These are phyloP conservation scores for Tiliacea citrago DNA, from an alignment of 2,888 invertebrate species.

Conservation along the genomic window DNA sequence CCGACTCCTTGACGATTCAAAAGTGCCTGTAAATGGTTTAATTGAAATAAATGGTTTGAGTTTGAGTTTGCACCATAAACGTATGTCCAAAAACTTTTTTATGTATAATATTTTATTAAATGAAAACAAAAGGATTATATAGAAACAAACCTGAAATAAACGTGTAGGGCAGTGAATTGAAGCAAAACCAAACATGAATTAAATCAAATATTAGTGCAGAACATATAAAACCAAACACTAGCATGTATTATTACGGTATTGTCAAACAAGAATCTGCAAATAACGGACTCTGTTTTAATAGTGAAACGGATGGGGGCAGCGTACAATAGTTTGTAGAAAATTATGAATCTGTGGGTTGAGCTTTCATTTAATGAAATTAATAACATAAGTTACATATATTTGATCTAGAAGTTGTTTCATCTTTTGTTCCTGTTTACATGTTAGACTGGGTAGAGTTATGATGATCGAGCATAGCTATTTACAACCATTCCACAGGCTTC, in stretches of 20 bases:
- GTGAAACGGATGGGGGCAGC: slow-evolving; percentile 2
- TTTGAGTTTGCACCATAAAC: no score
- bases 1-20: no score
- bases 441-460: neutral
- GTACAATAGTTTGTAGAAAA: slow-evolving; percentile 10
- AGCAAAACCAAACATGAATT: slow-evolving; percentile 8
- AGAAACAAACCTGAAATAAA: neutral
- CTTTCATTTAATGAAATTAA: slow-evolving; percentile 13
- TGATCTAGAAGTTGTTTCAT: neutral
- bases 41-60: no score
- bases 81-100: no score
- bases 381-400: neutral
- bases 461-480: neutral
- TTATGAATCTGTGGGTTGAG: slow-evolving; percentile 8
- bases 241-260: neutral
- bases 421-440: neutral
- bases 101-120: neutral
- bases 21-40: no score
- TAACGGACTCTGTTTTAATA: slow-evolving; percentile 14
- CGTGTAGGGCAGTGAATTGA: neutral
- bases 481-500: neutral
- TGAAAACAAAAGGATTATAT: neutral
- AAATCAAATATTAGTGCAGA: slow-evolving; percentile 32
- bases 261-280: slow-evolving; percentile 13
- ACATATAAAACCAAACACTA: slow-evolving; percentile 17